A percentile compares a stretch with the other conserved stretches of the same genome.
Conservation (phyloP, 2,888 invertebrate species). For the Scaptomyza cyrtandrae region DNA sequence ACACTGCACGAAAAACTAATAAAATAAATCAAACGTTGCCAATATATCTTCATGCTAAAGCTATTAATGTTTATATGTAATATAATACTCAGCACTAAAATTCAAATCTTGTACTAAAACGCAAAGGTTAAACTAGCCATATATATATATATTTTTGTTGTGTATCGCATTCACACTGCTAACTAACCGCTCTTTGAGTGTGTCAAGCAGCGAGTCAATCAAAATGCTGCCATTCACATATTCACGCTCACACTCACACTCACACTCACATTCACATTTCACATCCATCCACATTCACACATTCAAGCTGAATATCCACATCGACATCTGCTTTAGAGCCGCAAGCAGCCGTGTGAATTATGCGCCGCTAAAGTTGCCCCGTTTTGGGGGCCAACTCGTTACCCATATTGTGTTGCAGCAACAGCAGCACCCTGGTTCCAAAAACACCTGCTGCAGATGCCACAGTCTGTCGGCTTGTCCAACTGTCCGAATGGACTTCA, state of each 20-base stretch:
- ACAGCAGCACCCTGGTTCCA: slow-evolving; percentile 47
- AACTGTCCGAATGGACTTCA: slow-evolving; percentile 18
- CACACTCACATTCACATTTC: no score
- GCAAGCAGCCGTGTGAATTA: slow-evolving; percentile 70
- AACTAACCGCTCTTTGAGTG: slow-evolving; percentile 20
- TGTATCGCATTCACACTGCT: slow-evolving; percentile 12
- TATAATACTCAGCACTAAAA: not conserved
- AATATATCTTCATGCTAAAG: not conserved
- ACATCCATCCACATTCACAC: slow-evolving; percentile 25
- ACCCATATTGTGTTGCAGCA: slow-evolving; percentile 69
- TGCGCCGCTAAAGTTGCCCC: slow-evolving; percentile 74
- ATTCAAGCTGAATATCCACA: slow-evolving; percentile 18
- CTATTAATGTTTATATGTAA: not conserved
- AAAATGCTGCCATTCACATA: slow-evolving; percentile 45
- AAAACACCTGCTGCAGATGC: slow-evolving; percentile 77
- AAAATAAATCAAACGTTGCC: not conserved
- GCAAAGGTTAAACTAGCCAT: not conserved
- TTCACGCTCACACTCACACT: slow-evolving; percentile 11
- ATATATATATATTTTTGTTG: slow-evolving; percentile 14
- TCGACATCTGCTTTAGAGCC: slow-evolving; percentile 34
- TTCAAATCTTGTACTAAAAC: not conserved
- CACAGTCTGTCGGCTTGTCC: slow-evolving; percentile 32
- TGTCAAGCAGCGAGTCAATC: slow-evolving; percentile 59
- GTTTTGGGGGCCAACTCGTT: slow-evolving; percentile 68
- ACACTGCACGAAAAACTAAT: not conserved